Conservation (phyloP, 2,113 vertebrate species). For the Corydoras sp. region DNA sequence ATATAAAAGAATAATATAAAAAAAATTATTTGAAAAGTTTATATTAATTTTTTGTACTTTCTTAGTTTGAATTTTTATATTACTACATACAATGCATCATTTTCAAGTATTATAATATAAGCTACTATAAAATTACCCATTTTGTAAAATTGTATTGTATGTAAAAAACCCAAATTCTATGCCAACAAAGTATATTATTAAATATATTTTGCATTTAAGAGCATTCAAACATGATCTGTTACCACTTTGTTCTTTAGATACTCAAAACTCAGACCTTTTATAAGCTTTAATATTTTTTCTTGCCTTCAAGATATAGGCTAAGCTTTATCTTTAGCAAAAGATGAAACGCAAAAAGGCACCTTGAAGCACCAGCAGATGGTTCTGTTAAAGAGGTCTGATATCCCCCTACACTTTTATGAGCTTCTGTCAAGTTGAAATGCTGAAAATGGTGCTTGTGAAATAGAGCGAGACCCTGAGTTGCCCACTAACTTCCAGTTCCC, state of each 20-base stretch:
- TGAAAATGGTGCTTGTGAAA: not conserved
- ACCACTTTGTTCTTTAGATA: not conserved
- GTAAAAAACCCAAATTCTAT: not conserved
- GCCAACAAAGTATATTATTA: slow-evolving; percentile 1
- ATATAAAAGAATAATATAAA: too few relatives aligned
- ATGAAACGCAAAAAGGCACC: not conserved
- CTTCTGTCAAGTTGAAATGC: slow-evolving; percentile 18
- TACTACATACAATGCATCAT: too few relatives aligned
- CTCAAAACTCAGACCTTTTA: not conserved
- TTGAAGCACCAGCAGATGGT: slow-evolving; percentile 12
- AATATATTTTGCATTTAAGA: not conserved
- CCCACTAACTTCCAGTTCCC: not conserved
- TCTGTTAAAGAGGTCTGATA: slow-evolving; percentile 13
- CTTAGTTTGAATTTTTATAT: too few relatives aligned
- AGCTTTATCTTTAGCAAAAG: slow-evolving; percentile 5
- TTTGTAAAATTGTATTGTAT: not conserved
- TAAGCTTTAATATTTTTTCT: not conserved
- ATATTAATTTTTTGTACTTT: too few relatives aligned
- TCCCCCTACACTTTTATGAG: slow-evolving; percentile 4
- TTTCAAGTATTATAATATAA: too few relatives aligned
- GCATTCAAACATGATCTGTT: not conserved
- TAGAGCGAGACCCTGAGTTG: slow-evolving; percentile 11
- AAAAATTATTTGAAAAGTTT: too few relatives aligned
- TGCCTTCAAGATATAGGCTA: not conserved
- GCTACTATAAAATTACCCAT: too few relatives aligned